Evolutionary conservation across 1,140 invertebrate genomes (phyloP).

Genomic region (Drosophila sp.): DNA sequence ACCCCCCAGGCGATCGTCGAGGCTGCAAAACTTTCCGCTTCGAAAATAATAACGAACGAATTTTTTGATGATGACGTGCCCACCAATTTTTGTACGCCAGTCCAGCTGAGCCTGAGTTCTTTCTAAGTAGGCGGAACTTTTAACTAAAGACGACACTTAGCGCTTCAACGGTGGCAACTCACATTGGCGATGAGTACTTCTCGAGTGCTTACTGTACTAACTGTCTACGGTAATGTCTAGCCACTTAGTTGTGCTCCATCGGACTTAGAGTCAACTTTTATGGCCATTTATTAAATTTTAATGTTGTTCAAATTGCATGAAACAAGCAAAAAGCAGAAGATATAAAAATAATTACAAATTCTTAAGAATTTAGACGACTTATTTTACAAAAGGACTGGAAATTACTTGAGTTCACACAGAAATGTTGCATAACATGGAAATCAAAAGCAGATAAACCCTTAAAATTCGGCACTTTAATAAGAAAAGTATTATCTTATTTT

Average conservation of each 20-base stretch:
- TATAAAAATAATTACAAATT: not conserved
- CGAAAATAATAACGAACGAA: slow-evolving; percentile 73
- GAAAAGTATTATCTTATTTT: no score
- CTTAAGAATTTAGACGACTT: not conserved
- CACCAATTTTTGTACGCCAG: slow-evolving; percentile 17
- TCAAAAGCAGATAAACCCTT: no score
- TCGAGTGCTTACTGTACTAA: slow-evolving; percentile 11
- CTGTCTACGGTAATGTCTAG: slow-evolving; percentile 50
- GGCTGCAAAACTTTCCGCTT: slow-evolving; percentile 67
- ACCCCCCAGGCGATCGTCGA: slow-evolving; percentile 27
- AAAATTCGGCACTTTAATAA: no score
- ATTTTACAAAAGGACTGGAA: not conserved
- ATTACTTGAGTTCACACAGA: no score
- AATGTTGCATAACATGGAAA: no score
- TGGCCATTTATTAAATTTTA: slow-evolving; percentile 34
- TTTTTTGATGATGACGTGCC: slow-evolving; percentile 45
- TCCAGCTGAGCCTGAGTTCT: slow-evolving; percentile 29
- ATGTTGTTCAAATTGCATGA: slow-evolving; percentile 1
- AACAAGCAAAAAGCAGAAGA: not conserved
- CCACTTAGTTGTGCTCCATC: slow-evolving; percentile 33
- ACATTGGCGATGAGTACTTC: slow-evolving; percentile 4
- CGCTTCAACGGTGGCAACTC: slow-evolving; percentile 30
- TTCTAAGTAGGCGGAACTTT: slow-evolving; percentile 71
- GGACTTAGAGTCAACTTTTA: slow-evolving; percentile 30
- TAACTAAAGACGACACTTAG: slow-evolving; percentile 52